Evolutionary conservation across 2,113 vertebrate species (phyloP).

Genomic region (Terrapene triunguis): DNA sequence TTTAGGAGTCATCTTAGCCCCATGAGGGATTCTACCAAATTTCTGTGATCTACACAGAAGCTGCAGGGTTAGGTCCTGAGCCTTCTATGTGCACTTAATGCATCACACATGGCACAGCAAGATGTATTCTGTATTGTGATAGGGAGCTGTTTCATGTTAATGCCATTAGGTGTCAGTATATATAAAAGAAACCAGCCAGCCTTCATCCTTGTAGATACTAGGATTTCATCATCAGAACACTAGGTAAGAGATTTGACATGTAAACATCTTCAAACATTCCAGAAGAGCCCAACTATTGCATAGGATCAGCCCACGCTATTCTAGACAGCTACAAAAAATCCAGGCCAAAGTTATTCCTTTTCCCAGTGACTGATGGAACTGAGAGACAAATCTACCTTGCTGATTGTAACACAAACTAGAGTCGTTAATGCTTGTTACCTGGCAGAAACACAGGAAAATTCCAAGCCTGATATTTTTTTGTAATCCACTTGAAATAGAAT

Average conservation of each 20-base stretch:
- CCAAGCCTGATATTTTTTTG: not conserved
- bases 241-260: not conserved
- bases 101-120: fast-evolving
- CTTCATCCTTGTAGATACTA: not conserved
- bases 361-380: not conserved
- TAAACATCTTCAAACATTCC: not conserved
- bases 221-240: not conserved
- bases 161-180: not conserved
- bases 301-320: too few relatives aligned
- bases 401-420: not conserved
- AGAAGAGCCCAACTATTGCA: not conserved
- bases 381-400: not conserved
- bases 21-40: not conserved
- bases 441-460: not conserved
- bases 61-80: not conserved
- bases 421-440: not conserved
- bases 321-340: not conserved
- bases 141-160: fast-evolving
- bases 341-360: not conserved
- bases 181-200: not conserved
- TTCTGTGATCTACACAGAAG: not conserved
- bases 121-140: not conserved
- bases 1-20: not conserved
- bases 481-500: not conserved
- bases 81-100: too few relatives aligned